Conservation (phyloP, 2,888 invertebrate species). For the Hirtodrosophila cameraria region DNA sequence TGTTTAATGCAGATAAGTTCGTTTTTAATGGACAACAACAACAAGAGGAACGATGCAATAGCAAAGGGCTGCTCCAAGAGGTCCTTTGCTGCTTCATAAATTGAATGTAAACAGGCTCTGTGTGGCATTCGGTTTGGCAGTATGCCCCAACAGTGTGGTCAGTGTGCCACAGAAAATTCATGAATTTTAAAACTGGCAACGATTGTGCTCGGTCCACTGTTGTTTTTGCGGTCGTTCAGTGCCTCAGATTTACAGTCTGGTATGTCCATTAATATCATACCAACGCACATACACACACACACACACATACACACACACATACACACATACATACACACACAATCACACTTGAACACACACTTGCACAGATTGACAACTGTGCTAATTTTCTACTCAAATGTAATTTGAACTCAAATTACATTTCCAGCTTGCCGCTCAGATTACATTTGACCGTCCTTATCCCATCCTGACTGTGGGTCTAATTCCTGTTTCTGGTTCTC, state of each 20-base stretch:
- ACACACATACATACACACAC: constrained; percentile 14
- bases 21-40: constrained; percentile 12
- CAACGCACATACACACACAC: constrained; percentile 7
- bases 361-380: constrained; percentile 73
- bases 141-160: constrained; percentile 1
- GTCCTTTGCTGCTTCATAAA: constrained; percentile 37
- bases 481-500: neutral
- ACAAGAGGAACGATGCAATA: neutral
- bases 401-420: constrained; percentile 74
- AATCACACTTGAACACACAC: constrained; percentile 5
- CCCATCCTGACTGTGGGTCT: neutral
- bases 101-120: constrained; percentile 67
- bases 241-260: constrained; percentile 14
- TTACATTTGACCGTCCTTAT: constrained; percentile 52
- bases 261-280: constrained; percentile 40
- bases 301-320: constrained; percentile 4
- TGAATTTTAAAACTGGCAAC: constrained; percentile 70
- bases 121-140: neutral
- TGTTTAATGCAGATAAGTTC: constrained; percentile 9
- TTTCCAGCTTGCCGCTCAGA: constrained; percentile 68
- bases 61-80: constrained; percentile 2
- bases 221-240: neutral
- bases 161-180: constrained; percentile 61
- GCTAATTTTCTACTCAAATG: constrained; percentile 75
- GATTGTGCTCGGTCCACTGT: constrained; percentile 16